Evolutionary conservation across 2,113 vertebrate species (phyloP).

Genomic region (Atlantisia rogersi): DNA sequence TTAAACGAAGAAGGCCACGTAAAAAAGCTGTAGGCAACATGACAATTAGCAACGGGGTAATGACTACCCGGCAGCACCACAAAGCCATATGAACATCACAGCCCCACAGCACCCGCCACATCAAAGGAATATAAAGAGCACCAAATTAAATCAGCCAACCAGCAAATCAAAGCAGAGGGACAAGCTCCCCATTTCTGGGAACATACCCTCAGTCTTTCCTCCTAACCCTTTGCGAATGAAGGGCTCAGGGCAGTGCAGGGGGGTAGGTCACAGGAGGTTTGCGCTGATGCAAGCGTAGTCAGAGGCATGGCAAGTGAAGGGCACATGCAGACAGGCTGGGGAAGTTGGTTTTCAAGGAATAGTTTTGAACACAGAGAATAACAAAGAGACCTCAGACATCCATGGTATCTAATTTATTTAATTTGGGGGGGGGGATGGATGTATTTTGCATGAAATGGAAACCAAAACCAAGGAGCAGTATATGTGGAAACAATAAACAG

Average conservation of each 20-base stretch:
- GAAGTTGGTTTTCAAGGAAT: not conserved
- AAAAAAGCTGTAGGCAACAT: not conserved
- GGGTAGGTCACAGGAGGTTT: not conserved
- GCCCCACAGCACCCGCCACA: not conserved
- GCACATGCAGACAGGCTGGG: rapidly evolving
- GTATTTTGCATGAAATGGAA: constrained; percentile 31
- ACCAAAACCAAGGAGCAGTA: not conserved
- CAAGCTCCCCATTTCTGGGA: not conserved
- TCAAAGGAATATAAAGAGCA: not conserved
- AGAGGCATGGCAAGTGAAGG: not conserved
- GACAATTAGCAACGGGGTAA: not conserved
- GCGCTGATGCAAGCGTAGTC: not conserved
- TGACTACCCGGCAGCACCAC: not conserved
- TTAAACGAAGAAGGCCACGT: not conserved
- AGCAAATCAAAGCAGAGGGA: not conserved
- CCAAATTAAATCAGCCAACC: not conserved
- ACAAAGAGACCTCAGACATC: constrained; percentile 18
- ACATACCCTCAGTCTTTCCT: not conserved
- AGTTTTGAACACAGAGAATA: not conserved
- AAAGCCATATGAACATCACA: not conserved
- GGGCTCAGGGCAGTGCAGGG: too few species aligned
- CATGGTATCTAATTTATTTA: not conserved
- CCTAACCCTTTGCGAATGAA: not conserved
- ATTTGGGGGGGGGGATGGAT: not conserved
- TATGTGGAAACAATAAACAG: not conserved